Evolutionary conservation across 2,113 vertebrate genomes (phyloP).

Genomic region (Scytalopus superciliaris): DNA sequence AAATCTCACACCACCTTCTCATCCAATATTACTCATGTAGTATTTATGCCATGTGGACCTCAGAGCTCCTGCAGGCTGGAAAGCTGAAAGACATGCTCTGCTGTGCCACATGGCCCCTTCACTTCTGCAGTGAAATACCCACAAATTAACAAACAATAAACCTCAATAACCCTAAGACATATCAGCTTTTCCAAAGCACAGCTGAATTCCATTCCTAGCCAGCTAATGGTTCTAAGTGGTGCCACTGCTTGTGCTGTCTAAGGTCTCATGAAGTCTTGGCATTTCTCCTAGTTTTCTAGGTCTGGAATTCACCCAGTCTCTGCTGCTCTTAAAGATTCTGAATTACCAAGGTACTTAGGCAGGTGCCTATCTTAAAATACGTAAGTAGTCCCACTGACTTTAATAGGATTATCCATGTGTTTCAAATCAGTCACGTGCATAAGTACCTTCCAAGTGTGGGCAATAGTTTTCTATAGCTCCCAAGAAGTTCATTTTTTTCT

Average conservation of each 20-base stretch:
- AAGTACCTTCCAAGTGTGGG: background rate
- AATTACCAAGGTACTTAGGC: slow-evolving; percentile 20
- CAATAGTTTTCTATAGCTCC: background rate
- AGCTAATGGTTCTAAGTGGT: slow-evolving; percentile 25
- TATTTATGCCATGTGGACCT: background rate
- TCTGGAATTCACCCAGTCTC: slow-evolving; percentile 19
- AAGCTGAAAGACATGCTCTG: background rate
- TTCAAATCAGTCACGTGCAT: background rate
- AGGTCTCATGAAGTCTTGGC: background rate
- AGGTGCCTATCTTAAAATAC: slow-evolving; percentile 24
- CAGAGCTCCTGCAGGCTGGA: background rate
- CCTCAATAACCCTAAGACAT: background rate
- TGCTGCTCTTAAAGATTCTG: background rate
- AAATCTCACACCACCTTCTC: background rate
- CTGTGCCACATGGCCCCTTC: background rate
- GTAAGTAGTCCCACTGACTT: background rate
- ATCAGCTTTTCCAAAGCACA: slow-evolving; percentile 36
- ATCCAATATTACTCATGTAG: background rate
- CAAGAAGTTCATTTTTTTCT: background rate
- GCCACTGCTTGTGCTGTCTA: background rate
- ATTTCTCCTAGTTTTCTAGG: background rate
- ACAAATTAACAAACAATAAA: background rate
- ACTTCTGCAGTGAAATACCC: background rate
- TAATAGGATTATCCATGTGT: background rate
- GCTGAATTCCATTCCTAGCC: slow-evolving; percentile 39